Evolutionary conservation across 2,888 invertebrate species (phyloP).

Genomic region (Heliconius ismenius): DNA sequence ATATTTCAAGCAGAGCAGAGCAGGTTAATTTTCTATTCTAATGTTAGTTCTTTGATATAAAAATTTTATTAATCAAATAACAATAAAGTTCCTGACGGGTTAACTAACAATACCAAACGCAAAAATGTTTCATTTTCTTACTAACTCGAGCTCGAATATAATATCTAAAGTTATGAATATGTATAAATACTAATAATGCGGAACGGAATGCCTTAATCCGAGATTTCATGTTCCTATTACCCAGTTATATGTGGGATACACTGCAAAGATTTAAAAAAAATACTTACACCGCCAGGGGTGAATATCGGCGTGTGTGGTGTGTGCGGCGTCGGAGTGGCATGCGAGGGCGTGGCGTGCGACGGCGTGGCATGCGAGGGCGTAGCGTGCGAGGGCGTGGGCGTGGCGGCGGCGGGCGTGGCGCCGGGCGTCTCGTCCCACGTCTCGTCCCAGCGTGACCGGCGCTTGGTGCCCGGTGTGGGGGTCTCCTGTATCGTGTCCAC

Average conservation of each 20-base stretch:
- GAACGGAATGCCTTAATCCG: too few relatives aligned
- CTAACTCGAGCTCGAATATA: too few relatives aligned
- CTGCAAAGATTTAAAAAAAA: background rate
- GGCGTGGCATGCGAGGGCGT: slow-evolving; percentile 89
- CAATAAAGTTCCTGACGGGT: too few relatives aligned
- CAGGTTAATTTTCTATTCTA: background rate
- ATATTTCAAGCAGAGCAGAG: background rate
- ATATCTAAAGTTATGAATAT: too few relatives aligned
- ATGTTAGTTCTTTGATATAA: background rate
- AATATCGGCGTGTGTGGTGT: slow-evolving; percentile 85
- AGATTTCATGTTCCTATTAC: too few relatives aligned
- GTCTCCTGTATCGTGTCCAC: slow-evolving; percentile 93
- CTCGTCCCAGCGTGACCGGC: slow-evolving; percentile 99
- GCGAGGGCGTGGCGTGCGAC: slow-evolving; percentile 87
- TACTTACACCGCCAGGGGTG: slow-evolving; percentile 89
- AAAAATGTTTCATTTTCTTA: too few relatives aligned
- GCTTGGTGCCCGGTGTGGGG: slow-evolving; percentile 96
- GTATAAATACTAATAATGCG: too few relatives aligned
- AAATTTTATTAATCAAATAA: background rate
- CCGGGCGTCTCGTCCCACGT: slow-evolving; percentile 99
- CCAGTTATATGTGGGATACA: too few relatives aligned
- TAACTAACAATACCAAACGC: too few relatives aligned
- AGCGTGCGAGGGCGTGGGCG: slow-evolving; percentile 87
- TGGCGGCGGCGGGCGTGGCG: slow-evolving; percentile 87
- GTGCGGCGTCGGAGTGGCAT: slow-evolving; percentile 84